Conservation (phyloP, 1,140 invertebrate genomes). For the Limonius californicus region DNA sequence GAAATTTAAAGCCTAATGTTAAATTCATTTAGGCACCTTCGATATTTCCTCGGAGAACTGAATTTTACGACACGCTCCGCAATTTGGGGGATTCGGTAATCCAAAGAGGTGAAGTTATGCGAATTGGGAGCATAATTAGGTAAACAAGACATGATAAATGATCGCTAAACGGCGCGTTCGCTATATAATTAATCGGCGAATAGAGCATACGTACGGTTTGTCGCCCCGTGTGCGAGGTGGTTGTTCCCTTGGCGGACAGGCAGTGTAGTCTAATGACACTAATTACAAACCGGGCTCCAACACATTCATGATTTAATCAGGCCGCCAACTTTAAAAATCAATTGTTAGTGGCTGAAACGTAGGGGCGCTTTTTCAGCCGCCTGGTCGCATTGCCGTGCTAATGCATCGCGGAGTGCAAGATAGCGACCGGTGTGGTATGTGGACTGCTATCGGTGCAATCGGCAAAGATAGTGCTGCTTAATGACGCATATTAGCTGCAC, state of each 20-base stretch:
- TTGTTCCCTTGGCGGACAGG: slow-evolving; percentile 2
- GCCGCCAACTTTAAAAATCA: slow-evolving; percentile 14
- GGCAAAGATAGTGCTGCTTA: slow-evolving; percentile 9
- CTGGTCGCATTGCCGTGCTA: slow-evolving; percentile 14
- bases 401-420: slow-evolving; percentile 12
- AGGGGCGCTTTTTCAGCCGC: slow-evolving; percentile 11
- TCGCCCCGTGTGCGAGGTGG: neutral
- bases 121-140: slow-evolving; percentile 1
- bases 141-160: slow-evolving; percentile 7
- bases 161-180: neutral
- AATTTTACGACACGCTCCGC: too few relatives aligned
- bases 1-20: too few relatives aligned
- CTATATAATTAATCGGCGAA: slow-evolving; percentile 12
- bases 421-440: slow-evolving; percentile 12
- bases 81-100: neutral
- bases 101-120: neutral
- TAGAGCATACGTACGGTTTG: slow-evolving; percentile 5
- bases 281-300: slow-evolving; percentile 14
- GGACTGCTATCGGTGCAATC: slow-evolving; percentile 10
- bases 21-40: too few relatives aligned
- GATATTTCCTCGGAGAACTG: too few relatives aligned
- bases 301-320: slow-evolving; percentile 16
- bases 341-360: slow-evolving; percentile 17
- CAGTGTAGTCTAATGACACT: slow-evolving; percentile 12
- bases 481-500: slow-evolving; percentile 16